Base-by-base conservation (phyloP, 2,797 vertebrate species). In the Gallinago solitaria region DNA sequence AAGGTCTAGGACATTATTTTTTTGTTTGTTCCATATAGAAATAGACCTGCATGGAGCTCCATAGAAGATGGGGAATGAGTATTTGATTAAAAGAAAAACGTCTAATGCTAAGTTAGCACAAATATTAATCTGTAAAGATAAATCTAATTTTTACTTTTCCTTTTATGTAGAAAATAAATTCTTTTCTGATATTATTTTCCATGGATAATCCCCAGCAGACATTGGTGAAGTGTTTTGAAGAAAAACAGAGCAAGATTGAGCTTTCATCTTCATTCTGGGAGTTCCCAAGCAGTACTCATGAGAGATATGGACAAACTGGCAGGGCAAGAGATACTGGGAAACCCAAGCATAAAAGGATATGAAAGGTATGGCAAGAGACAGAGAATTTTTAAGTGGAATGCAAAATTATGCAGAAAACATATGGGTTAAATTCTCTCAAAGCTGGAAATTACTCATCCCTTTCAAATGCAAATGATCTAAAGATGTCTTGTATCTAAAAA, bases 391-490 rank as follows among this genome's bases (percentile, higher is more conserved):
- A 95, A 97, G 90, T 96, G 87, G 76, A 96, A 82, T 90, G 78
- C 73, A 94, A 96, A 97, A 91, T 93, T 59, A 86, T 95, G 90
- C 90, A 96, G 94, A 97, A 97, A 95, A 70, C 15, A 2, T 71
- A 91, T 95, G 91, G 95, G 94, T 93, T 97, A 92, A 85, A 74
- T 86, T 95, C 74, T 91, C 94, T 97, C 88, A 87, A 89, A 89
- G 79, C 94, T 95, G 91, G 96, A 97, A 97, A 97, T 97, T 96
- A 95, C 86, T 96, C 90, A 97, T 89, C 85, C 76, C 87, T 98
- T 98, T 98, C 96, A 98, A 98, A 98, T 98, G 97, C 97, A 98
- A 98, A 98, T 97, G 33, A 94, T 90, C 88, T 89, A 83, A 97
- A 97, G 88, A 83, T 89, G 59, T 96, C 92, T 95, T 91, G 83